A percentile compares a stretch with the other conserved stretches of the same genome.
phyloP scores from a whole-genome alignment of 2,797 vertebrate species.

The Amphiprion clarkii region DNA sequence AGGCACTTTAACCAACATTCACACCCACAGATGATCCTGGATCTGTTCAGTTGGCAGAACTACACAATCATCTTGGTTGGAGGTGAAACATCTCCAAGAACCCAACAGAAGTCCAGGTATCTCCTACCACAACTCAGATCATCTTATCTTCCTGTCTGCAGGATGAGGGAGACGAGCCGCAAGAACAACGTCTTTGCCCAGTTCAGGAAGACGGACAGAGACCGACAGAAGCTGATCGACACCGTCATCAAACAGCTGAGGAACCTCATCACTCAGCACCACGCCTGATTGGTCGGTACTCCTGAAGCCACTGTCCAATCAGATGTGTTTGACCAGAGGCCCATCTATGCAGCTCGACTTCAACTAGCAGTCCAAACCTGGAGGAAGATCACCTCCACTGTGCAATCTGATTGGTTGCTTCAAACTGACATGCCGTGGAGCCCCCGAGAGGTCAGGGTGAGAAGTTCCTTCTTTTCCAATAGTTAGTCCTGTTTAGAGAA shows the following conservation, averaged over 20 bases:
- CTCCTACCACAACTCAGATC: accelerated
- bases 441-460: too few species aligned
- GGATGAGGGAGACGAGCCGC: constrained; percentile 95
- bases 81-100: too few species aligned
- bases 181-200: constrained; percentile 97
- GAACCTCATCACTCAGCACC: constrained; percentile 92
- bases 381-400: background rate
- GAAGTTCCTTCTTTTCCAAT: too few species aligned
- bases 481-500: too few species aligned
- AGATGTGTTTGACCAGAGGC: background rate
- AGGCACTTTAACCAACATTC: too few species aligned
- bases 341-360: constrained; percentile 41
- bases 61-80: too few species aligned
- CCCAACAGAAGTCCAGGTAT: too few species aligned
- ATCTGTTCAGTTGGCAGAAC: too few species aligned
- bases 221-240: constrained; percentile 96
- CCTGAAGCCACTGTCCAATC: background rate
- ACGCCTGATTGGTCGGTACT: constrained; percentile 53
- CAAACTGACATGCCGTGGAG: too few species aligned
- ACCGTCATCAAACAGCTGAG: constrained; percentile 95
- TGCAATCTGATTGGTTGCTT: background rate
- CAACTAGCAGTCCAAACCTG: background rate
- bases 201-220: constrained; percentile 95
- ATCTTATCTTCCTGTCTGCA: constrained; percentile 55
- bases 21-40: too few species aligned